Evolutionary conservation across 1,140 invertebrate genomes (phyloP), one percentile per base, ranked within the genome.

Genomic region (Sycobia sp.): DNA sequence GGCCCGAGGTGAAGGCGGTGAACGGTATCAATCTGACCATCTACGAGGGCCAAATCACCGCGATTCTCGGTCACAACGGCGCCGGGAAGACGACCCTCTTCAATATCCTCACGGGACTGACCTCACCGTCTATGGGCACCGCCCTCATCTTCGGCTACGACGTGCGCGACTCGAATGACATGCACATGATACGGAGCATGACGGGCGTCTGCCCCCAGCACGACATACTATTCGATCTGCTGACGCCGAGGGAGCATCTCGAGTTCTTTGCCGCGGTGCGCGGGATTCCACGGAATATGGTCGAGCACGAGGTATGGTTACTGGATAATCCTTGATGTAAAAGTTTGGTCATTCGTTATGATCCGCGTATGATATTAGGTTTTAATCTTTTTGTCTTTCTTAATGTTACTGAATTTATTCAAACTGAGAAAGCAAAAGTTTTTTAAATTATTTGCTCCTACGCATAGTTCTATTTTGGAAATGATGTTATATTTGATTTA

Each of bases 141-240:
- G 92, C 89, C 2, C 86, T 87, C 59, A 87, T 94, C 16, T 91
- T 91, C 74, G 91, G 91, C 3, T 84, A 89, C 69, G 89, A 91
- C 72, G 86, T 91, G 5, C 85, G 88, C 57, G 86, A 91, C 73
- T 86, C 87, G 3, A 86, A 89, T 53, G 88, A 90, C 67, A 89
- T 91, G 88, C 82, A 86, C 62, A 84, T 86, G 72, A 88, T 91
- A 25, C 79, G 90, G 25, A 85, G 88, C 70, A 90, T 91, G 86
- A 90, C 89, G 0, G 95, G 95, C 0, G 88, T 96, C 10, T 97
- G 95, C 79, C 95, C 94, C 0, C 95, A 97, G 74, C 92, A 95
- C 72, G 92, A 96, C 72, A 92, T 96, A 25, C 84, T 97, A 0
- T 96, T 96, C 76, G 92, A 95, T 73, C 83, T 90, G 32, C 78